Conservation (phyloP, 2,888 invertebrate genomes). For the Dioctria rufipes region DNA sequence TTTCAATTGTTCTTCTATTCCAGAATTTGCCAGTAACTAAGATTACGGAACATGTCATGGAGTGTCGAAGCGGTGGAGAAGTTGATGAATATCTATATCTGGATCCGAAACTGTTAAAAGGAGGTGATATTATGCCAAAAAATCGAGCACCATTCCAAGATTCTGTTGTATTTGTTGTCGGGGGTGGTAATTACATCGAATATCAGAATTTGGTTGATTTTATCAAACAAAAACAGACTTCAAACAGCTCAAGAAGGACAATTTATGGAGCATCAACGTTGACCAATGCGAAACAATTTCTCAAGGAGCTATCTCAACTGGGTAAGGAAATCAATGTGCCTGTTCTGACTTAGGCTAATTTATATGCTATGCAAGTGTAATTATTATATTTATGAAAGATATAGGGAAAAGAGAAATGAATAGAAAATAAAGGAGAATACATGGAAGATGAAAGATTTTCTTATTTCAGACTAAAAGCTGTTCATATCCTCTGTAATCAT, state of each 20-base stretch:
- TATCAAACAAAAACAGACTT: conserved; percentile 85
- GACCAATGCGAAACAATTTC: conserved; percentile 93
- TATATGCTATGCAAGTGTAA: not conserved
- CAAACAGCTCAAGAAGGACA: conserved; percentile 82
- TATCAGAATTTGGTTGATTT: conserved; percentile 98
- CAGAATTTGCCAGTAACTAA: conserved; percentile 95
- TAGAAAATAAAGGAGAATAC: conserved; percentile 15
- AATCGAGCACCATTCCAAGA: conserved; percentile 84
- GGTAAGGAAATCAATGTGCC: conserved; percentile 78
- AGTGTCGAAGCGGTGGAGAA: conserved; percentile 82
- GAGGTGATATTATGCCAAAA: conserved; percentile 77
- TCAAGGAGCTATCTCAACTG: conserved; percentile 89
- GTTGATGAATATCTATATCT: conserved; percentile 92
- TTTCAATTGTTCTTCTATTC: conserved; percentile 59
- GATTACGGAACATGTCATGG: conserved; percentile 91
- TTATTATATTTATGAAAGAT: conserved; percentile 39
- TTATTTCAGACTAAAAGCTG: conserved; percentile 1
- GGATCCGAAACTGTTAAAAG: conserved; percentile 94
- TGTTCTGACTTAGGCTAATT: conserved; percentile 66
- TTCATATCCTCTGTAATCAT: conserved; percentile 29
- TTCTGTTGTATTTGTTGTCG: conserved; percentile 91
- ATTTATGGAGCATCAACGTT: conserved; percentile 97
- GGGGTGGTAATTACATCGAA: conserved; percentile 98
- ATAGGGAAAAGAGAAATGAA: not conserved
- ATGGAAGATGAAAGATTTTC: conserved; percentile 7